Percentiles rank a stretch among this genome's conserved stretches.
Conservation (phyloP, 2,888 invertebrate genomes). For the Thelaira solivaga region DNA sequence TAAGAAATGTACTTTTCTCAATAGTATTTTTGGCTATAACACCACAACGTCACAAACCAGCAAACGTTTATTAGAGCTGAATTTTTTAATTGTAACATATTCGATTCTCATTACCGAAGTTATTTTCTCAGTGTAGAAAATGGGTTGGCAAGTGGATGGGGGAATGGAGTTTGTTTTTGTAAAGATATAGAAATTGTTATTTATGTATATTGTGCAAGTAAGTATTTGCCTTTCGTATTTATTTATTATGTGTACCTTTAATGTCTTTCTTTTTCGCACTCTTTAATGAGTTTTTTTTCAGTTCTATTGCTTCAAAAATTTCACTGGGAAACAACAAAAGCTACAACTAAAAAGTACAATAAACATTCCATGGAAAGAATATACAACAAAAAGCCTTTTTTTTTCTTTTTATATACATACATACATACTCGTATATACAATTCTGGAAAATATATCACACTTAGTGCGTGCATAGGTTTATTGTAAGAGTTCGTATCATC, state of each 20-base stretch:
- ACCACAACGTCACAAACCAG: no score
- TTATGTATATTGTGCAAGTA: conserved; percentile 45
- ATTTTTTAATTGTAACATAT: no score
- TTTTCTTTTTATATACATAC: conserved; percentile 64
- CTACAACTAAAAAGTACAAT: conserved; percentile 30
- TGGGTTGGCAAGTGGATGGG: neutral
- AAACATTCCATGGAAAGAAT: conserved; percentile 32
- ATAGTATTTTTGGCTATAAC: no score
- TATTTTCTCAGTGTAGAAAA: no score
- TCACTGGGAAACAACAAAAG: conserved; percentile 30
- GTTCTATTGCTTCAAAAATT: conserved; percentile 51
- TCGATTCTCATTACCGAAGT: no score
- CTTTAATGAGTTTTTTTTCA: conserved; percentile 56
- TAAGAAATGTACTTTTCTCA: no score
- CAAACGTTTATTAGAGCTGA: no score
- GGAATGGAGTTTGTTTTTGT: neutral
- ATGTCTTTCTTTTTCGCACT: conserved; percentile 59
- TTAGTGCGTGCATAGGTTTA: conserved; percentile 70
- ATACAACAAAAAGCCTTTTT: conserved; percentile 60
- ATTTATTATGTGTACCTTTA: conserved; percentile 54
- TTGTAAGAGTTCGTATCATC: conserved; percentile 46
- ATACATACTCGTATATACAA: no score
- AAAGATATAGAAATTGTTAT: conserved; percentile 27
- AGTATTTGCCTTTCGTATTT: conserved; percentile 34
- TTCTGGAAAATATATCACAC: conserved; percentile 78